A percentile compares a stretch with the other conserved stretches of the same genome.
These are phyloP conservation scores for Pegoplata infirma DNA, from an alignment of 2,888 invertebrate genomes.

Conservation along the genomic window DNA sequence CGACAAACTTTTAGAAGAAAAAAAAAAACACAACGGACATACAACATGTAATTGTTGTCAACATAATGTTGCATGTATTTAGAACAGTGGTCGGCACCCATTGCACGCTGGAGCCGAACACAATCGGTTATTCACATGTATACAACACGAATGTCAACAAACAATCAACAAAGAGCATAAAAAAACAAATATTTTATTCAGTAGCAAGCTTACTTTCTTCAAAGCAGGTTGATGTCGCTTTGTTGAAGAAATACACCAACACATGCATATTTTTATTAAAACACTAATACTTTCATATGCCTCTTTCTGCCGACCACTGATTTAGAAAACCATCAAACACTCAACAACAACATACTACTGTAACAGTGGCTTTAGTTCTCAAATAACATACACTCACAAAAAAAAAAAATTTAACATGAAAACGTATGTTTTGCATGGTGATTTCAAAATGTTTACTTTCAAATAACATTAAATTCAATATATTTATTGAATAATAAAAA, in stretches of 20 bases:
- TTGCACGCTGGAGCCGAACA: too few relatives aligned
- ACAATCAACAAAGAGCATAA: too few relatives aligned
- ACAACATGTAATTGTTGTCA: conserved; percentile 23
- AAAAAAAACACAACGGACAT: neutral
- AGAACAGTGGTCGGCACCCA: too few relatives aligned
- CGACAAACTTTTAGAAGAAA: neutral
- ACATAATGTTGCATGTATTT: conserved; percentile 10
- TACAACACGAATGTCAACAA: too few relatives aligned
- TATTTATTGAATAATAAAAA: conserved; percentile 43
- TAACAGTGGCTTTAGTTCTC: conserved; percentile 20
- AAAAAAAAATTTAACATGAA: neutral
- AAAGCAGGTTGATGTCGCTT: too few relatives aligned
- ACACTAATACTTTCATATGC: too few relatives aligned
- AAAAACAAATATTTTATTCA: too few relatives aligned
- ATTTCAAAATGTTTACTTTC: conserved; percentile 26
- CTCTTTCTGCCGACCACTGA: too few relatives aligned
- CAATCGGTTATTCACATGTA: too few relatives aligned
- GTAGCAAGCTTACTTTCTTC: too few relatives aligned
- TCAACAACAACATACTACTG: conserved; percentile 35
- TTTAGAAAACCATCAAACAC: conserved; percentile 15
- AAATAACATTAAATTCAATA: conserved; percentile 36
- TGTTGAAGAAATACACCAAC: too few relatives aligned
- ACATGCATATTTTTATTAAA: too few relatives aligned
- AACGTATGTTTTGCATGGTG: neutral
- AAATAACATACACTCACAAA: neutral